Evolutionary conservation across 2,797 vertebrate species (phyloP).

Genomic region (Peromyscus aztecus): DNA sequence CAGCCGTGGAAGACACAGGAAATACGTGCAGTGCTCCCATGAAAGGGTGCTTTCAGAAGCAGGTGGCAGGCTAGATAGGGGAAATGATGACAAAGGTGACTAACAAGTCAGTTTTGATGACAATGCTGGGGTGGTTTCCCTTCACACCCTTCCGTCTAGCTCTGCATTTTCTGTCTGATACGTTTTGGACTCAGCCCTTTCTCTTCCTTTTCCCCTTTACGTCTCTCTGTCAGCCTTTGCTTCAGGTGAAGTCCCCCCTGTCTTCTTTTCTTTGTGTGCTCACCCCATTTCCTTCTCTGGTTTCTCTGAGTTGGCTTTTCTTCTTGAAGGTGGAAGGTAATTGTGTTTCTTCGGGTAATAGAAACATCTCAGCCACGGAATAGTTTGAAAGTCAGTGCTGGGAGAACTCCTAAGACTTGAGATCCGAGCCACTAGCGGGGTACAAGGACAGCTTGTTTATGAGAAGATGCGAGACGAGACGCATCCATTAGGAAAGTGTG

Average conservation of each 20-base stretch:
- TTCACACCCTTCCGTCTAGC: neutral
- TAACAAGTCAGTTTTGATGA: conserved; percentile 2
- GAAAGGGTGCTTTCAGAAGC: neutral
- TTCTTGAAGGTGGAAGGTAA: conserved; percentile 40
- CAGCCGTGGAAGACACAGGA: neutral
- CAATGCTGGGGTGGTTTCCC: conserved; percentile 16
- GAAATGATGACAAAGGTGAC: neutral
- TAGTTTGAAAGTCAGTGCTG: conserved; percentile 20
- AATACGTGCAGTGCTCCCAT: neutral
- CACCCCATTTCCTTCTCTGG: neutral
- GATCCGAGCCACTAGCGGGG: neutral
- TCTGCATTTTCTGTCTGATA: conserved; percentile 13
- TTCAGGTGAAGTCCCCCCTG: neutral
- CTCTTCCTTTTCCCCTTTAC: neutral
- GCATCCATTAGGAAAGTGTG: neutral
- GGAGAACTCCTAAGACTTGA: conserved; percentile 33
- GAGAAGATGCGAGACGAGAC: fast-evolving
- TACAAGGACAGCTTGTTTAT: neutral
- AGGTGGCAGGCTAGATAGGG: neutral
- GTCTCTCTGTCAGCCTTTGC: neutral
- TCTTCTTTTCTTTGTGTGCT: neutral
- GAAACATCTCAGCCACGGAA: conserved; percentile 57
- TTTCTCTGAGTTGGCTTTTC: conserved; percentile 41
- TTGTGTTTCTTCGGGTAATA: neutral
- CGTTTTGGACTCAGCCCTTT: neutral